phyloP scores from a whole-genome alignment of 2,113 vertebrate genomes.

The Sinocyclocheilus anshuiensis region DNA sequence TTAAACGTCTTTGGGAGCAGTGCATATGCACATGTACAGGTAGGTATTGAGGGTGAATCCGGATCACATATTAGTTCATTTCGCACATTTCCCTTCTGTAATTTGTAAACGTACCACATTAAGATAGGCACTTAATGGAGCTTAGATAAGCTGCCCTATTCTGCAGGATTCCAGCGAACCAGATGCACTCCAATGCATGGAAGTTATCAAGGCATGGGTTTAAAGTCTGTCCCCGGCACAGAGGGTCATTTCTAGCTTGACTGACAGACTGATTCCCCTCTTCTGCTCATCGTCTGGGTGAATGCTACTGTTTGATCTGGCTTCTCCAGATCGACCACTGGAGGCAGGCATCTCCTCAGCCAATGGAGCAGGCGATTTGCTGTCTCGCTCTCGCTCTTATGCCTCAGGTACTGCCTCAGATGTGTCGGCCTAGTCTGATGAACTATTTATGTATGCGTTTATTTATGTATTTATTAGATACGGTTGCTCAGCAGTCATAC shows the following conservation, averaged over 20 bases:
- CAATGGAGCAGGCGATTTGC: conserved; percentile 22
- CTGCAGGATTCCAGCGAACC: conserved; percentile 42
- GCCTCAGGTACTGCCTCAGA: too few species aligned
- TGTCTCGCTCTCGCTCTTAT: too few species aligned
- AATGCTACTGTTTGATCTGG: conserved; percentile 68
- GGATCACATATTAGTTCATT: conserved; percentile 76
- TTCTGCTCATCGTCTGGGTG: conserved; percentile 57
- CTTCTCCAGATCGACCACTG: conserved; percentile 70
- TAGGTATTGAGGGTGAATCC: conserved; percentile 62
- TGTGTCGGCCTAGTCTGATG: too few species aligned
- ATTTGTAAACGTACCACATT: conserved; percentile 76
- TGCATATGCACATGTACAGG: conserved; percentile 58
- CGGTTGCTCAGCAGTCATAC: not conserved
- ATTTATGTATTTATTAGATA: not conserved
- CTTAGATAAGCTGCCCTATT: conserved; percentile 68
- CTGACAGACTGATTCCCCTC: conserved; percentile 53
- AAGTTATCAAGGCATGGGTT: not conserved
- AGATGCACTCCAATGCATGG: conserved; percentile 4
- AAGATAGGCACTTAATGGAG: conserved; percentile 74
- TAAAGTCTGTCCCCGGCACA: conserved; percentile 21
- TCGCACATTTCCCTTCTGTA: conserved; percentile 75
- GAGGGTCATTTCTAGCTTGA: conserved; percentile 49
- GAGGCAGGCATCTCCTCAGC: conserved; percentile 59
- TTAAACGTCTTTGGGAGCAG: conserved; percentile 67
- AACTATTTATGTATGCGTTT: too few species aligned